Percentiles rank a stretch among this genome's conserved stretches.
Conservation (phyloP, 2,888 invertebrate species). For the Steinernema hermaphroditum region DNA sequence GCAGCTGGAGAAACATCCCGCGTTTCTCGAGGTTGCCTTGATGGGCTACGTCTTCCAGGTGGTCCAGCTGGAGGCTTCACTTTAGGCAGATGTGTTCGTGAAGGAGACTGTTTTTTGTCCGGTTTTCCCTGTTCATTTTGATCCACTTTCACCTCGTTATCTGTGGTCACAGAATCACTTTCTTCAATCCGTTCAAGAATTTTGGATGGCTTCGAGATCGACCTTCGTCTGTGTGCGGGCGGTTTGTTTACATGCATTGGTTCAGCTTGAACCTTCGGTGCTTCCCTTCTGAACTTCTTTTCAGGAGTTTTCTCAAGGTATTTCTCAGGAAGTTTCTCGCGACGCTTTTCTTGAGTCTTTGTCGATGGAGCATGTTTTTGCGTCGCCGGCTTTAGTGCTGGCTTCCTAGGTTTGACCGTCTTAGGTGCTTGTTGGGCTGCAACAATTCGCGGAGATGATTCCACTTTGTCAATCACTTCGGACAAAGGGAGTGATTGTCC, state of each 20-base stretch:
- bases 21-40: too few relatives aligned
- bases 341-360: too few relatives aligned
- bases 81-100: too few relatives aligned
- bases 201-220: background rate
- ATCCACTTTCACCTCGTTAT: background rate
- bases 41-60: too few relatives aligned
- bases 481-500: background rate
- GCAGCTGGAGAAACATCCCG: background rate
- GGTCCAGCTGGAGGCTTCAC: too few relatives aligned
- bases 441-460: background rate
- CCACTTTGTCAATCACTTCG: background rate
- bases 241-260: background rate
- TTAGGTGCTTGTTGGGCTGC: background rate
- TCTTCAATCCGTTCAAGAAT: conserved; percentile 8
- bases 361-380: too few relatives aligned
- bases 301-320: background rate
- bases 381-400: too few relatives aligned
- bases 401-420: too few relatives aligned
- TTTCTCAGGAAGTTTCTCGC: too few relatives aligned
- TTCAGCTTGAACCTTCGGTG: background rate
- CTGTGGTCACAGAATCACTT: conserved; percentile 1
- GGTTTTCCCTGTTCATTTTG: too few relatives aligned
- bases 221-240: background rate
- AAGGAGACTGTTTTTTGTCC: too few relatives aligned
- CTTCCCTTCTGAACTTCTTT: background rate